Percentiles rank a stretch among this genome's conserved stretches.
phyloP scores from a whole-genome alignment of 2,113 vertebrate genomes.

The Phalacrocorax carbo region DNA sequence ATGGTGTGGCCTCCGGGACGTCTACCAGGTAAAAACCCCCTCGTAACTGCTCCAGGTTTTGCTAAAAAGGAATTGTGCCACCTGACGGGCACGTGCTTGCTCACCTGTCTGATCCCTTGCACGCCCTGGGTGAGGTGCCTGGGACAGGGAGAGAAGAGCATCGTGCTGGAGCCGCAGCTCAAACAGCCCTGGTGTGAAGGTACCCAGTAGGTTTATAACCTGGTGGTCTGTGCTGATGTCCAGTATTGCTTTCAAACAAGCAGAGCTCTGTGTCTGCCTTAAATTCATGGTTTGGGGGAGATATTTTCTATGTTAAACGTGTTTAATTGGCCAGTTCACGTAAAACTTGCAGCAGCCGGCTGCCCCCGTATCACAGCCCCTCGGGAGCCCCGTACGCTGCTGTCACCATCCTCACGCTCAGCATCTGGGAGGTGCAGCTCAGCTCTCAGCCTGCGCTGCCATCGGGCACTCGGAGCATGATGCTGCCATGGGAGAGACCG shows the following conservation, averaged over 20 bases:
- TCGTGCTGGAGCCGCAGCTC: background rate
- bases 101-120: background rate
- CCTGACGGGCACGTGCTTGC: rapidly evolving
- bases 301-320: background rate
- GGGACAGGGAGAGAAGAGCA: background rate
- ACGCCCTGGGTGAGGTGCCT: rapidly evolving
- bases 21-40: conserved; percentile 84
- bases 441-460: background rate
- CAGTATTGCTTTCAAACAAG: rapidly evolving
- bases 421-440: background rate
- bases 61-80: too few species aligned
- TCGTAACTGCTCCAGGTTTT: rapidly evolving
- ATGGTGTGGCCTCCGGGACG: conserved; percentile 86
- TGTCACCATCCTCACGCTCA: background rate
- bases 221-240: too few species aligned
- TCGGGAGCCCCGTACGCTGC: background rate
- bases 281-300: background rate
- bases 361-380: rapidly evolving
- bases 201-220: rapidly evolving
- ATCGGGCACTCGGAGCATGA: background rate
- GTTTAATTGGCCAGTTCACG: background rate
- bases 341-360: background rate
- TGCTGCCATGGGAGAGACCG: background rate
- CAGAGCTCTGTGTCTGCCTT: background rate
- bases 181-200: rapidly evolving